Conservation (phyloP, 2,113 vertebrate genomes). For the Pogonocichla stellata region DNA sequence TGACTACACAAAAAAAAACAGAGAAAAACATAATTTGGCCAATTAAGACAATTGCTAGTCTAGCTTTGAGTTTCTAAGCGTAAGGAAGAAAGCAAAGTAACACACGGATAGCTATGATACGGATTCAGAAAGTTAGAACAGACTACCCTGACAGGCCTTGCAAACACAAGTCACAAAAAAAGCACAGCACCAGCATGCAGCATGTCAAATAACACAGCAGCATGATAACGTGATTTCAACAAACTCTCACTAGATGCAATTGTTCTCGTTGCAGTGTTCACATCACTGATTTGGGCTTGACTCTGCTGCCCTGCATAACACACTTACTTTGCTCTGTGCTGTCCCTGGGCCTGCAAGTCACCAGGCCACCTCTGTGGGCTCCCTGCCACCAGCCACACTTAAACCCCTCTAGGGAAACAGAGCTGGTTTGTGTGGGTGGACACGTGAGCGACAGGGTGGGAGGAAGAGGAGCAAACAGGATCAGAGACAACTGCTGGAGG, state of each 20-base stretch:
- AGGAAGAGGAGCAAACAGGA: not conserved
- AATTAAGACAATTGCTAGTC: not conserved
- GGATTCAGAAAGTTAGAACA: not conserved
- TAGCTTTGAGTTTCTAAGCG: not conserved
- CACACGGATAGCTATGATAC: rapidly evolving
- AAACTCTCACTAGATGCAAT: not conserved
- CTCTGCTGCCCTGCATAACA: not conserved
- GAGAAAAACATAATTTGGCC: not conserved
- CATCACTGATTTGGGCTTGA: not conserved
- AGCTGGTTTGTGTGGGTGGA: rapidly evolving
- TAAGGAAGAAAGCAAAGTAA: not conserved
- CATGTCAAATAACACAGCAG: not conserved
- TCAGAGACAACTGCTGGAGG: not conserved
- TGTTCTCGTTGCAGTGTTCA: not conserved
- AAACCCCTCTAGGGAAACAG: not conserved
- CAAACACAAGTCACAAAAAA: not conserved
- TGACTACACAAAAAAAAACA: not conserved
- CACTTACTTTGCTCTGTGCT: not conserved
- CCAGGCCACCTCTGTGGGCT: not conserved
- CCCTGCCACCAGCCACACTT: not conserved
- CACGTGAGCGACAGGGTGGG: rapidly evolving
- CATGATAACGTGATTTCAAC: not conserved
- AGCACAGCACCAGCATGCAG: not conserved
- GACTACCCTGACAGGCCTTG: not conserved
- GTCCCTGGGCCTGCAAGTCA: not conserved